Percentiles rank a stretch among this genome's conserved stretches.
Conservation (phyloP, 2,113 vertebrate species). For the Phalacrocorax aristotelis region DNA sequence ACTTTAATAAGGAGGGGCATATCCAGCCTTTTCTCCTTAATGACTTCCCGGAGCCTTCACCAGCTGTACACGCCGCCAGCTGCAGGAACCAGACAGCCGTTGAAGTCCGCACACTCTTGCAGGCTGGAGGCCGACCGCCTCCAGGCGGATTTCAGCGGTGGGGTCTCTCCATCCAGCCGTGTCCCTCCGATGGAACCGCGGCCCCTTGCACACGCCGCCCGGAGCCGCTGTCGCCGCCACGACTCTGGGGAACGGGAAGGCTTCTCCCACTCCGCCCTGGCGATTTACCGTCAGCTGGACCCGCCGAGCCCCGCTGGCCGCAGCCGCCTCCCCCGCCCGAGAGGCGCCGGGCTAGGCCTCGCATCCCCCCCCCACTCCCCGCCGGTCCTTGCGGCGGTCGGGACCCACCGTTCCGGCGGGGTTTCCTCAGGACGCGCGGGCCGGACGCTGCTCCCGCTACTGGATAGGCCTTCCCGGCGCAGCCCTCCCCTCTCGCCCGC, state of each 20-base stretch:
- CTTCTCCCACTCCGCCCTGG: not conserved
- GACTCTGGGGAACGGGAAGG: not conserved
- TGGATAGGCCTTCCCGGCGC: too few relatives aligned
- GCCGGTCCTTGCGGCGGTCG: too few relatives aligned
- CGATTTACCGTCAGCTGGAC: not conserved
- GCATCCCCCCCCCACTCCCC: too few relatives aligned
- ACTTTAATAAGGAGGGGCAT: accelerated
- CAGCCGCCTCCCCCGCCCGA: not conserved
- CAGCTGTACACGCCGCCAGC: accelerated
- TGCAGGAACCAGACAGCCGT: not conserved
- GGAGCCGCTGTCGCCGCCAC: not conserved
- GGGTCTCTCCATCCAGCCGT: not conserved
- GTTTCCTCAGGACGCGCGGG: too few relatives aligned
- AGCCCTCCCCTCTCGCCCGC: too few relatives aligned
- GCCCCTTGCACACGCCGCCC: too few relatives aligned
- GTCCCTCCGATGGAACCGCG: too few relatives aligned
- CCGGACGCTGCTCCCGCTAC: too few relatives aligned
- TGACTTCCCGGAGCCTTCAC: not conserved
- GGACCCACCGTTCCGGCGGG: too few relatives aligned
- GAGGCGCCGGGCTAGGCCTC: not conserved
- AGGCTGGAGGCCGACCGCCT: not conserved
- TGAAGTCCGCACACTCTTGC: not conserved
- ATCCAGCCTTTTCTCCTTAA: not conserved
- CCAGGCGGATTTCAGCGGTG: accelerated
- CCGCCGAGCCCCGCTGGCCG: too few relatives aligned